These are phyloP conservation scores for Fulica atra DNA, from an alignment of 2,113 vertebrate species.

Conservation along the genomic window DNA sequence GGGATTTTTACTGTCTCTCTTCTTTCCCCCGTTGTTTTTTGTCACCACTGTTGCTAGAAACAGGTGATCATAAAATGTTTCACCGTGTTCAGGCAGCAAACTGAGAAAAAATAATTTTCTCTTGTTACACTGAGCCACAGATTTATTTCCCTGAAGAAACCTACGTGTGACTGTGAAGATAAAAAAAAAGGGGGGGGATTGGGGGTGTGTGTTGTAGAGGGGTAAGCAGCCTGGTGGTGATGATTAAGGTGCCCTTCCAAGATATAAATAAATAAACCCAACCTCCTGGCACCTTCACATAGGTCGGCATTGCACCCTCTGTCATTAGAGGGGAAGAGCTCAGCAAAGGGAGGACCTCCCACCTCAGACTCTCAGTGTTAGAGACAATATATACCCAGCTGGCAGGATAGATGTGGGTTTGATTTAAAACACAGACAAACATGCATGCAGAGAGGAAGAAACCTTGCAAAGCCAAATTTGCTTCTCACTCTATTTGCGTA, in stretches of 20 bases:
- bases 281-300: neutral
- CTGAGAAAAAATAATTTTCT: conserved; percentile 8
- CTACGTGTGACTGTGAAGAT: conserved; percentile 12
- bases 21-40: neutral
- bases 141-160: conserved; percentile 36
- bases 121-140: neutral
- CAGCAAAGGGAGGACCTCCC: neutral
- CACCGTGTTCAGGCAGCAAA: neutral
- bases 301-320: neutral
- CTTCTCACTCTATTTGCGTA: neutral
- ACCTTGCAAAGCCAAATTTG: neutral
- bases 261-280: conserved; percentile 33
- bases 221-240: neutral
- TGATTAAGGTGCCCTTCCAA: conserved; percentile 33
- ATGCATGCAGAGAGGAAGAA: neutral
- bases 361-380: neutral
- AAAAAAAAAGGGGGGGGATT: neutral
- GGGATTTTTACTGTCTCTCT: neutral
- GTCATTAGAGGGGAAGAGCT: neutral
- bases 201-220: neutral
- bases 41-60: neutral
- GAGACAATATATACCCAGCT: neutral
- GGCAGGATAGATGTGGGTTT: neutral
- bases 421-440: neutral
- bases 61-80: neutral